Base-by-base conservation (phyloP, 2,797 vertebrate species). In the Lacerta viridis region DNA sequence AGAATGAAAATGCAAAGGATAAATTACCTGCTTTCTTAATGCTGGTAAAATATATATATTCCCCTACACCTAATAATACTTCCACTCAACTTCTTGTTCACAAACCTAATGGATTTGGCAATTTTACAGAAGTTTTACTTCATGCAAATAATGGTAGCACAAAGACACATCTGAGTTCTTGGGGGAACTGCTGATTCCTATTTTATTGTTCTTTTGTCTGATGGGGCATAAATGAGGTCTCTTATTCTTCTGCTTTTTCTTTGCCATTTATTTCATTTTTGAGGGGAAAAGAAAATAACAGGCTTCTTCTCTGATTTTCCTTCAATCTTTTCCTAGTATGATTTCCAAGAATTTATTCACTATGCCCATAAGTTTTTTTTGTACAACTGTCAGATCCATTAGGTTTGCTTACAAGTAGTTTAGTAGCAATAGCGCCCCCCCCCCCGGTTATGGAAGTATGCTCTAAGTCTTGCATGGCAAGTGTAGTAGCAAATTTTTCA, bases 321-420 rank as follows among this genome's bases (percentile, higher is more conserved):
- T 41, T 64, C 25, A 36, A 5, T 10, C 7, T 33, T 78, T 23
- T 18, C 29, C 23, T 43, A 9, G 23, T 39, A 83, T 36, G 10
- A 3, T 83, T 68, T 20, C 36, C 43, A 69, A 74, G 72, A 69
- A 83, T 69, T 29, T 36, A 25, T 55, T 77, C 7, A 46, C 18
- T 59, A 27, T 23, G 36, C 36, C 39, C 46, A 50, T 50, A 83
- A 17, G 33, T 33, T 33, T 55, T 55, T 75, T 82, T 87, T 66
- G 59, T 76, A 50, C 39, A 82, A 46, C 4, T 3, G 11, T 3
- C 59, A 75, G 20, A 82, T 46, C 66, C 23, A 75, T 75, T 82
- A 75, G n/a, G 69, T 7, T 7, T 77, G 41, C 69, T 43, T 83
- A 69, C n/a, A 88, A 59, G 59, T 13, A 23, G 33, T 83, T 88